Evolutionary conservation across 2,888 invertebrate species (phyloP), one percentile per base, ranked within the genome.

Genomic region (Petrolisthes cinctipes): DNA sequence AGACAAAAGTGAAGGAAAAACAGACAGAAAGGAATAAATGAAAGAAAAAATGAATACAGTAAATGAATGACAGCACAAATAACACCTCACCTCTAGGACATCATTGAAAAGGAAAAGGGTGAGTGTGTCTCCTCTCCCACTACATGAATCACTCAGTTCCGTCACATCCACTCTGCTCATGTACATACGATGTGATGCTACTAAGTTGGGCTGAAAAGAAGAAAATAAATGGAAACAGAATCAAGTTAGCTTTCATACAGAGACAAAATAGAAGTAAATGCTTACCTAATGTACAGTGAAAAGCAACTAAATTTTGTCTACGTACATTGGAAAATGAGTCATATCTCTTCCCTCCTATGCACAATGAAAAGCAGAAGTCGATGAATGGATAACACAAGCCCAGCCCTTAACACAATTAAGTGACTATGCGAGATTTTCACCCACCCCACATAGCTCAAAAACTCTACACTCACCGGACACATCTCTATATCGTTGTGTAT

Each of bases 401-500:
- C 37, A 37, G 37, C 37, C 37, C 37, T 37, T 37, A 37, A 37
- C 37, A 37, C 37, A 37, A 37, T 37, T 37, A 37, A 37, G 37
- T 37, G 37, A 37, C 37, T 37, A 37, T 37, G 2, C 37, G 37
- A 37, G 1, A 37, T 37, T 37, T 37, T 37, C 37, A 37, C 37
- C 37, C 37, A 37, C 37, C 2, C 37, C 37, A 37, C 37, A 37
- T 2, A 37, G 1, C 2, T 37, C 37, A 37, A 37, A 37, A 37
- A 37, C 37, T 37, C 37, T 37, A 61, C 20, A 93, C 94, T 94
- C 93, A 97, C 97, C 91, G 99, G 99, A 93, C 98, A 99, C 93
- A 97, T 97, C 92, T 99, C 99, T 92, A 99, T 99, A 93, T 99
- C 98, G 93, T 99, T 98, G 93, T 98, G 97, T 91, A 99, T 97